Evolutionary conservation across 1,140 invertebrate genomes (phyloP).

Genomic region (Drosophila repletoides): DNA sequence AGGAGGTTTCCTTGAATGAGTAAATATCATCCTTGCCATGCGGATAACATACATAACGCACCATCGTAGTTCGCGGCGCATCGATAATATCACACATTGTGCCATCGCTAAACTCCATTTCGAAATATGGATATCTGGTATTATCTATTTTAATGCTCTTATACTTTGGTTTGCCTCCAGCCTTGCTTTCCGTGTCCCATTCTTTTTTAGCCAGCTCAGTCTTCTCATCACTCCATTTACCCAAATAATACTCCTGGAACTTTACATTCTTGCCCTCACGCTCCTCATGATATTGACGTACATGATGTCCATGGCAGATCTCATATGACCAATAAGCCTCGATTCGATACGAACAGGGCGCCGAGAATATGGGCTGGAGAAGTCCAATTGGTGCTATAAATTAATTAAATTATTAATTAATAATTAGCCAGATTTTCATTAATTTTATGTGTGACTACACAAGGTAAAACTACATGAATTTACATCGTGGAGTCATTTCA

Average conservation of each 20-base stretch:
- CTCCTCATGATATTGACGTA: conserved; percentile 97
- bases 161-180: conserved; percentile 82
- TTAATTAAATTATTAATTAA: too few relatives aligned
- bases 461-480: neutral
- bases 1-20: conserved; percentile 95
- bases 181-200: conserved; percentile 82
- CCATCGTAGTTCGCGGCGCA: conserved; percentile 89
- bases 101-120: conserved; percentile 90
- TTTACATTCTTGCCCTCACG: conserved; percentile 92
- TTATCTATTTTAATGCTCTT: conserved; percentile 93
- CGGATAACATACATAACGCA: conserved; percentile 93
- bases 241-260: conserved; percentile 92
- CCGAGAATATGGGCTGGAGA: conserved; percentile 89
- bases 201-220: conserved; percentile 83
- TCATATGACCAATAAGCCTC: conserved; percentile 99
- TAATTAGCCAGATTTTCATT: too few relatives aligned
- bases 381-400: conserved; percentile 87
- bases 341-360: conserved; percentile 92
- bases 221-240: conserved; percentile 87
- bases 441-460: too few relatives aligned
- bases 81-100: conserved; percentile 96
- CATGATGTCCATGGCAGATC: conserved; percentile 94
- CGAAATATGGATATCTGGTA: conserved; percentile 91
- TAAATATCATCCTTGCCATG: conserved; percentile 95
- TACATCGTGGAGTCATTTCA: neutral